Percentiles rank a stretch among this genome's conserved stretches.
These are phyloP conservation scores for Cydia pomonella DNA, from an alignment of 1,140 invertebrate genomes.

Conservation along the genomic window DNA sequence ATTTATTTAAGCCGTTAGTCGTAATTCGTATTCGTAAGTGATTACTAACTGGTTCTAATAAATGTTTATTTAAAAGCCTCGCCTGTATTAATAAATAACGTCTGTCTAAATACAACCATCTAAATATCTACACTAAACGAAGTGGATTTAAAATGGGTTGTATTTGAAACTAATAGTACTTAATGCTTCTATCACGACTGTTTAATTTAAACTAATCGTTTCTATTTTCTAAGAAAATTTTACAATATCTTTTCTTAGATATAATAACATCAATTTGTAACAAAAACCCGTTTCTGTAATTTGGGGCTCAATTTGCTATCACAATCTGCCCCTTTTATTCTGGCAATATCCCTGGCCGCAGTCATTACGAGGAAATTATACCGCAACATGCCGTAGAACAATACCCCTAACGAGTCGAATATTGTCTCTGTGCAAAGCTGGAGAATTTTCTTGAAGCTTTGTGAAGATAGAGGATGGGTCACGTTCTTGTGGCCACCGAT, in stretches of 20 bases:
- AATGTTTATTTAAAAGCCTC: conserved; percentile 1
- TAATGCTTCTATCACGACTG: background rate
- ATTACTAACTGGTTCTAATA: background rate
- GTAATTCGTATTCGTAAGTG: background rate
- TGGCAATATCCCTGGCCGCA: conserved; percentile 7
- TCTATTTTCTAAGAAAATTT: background rate
- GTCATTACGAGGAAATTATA: conserved; percentile 23
- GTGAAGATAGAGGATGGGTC: background rate
- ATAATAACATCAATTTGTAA: background rate
- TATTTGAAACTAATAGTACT: background rate
- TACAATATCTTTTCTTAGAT: background rate
- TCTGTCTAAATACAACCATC: background rate
- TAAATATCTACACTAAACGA: background rate
- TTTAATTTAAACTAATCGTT: background rate
- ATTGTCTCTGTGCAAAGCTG: conserved; percentile 10
- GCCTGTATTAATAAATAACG: background rate
- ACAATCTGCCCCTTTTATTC: conserved; percentile 17
- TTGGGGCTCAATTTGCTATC: conserved; percentile 10
- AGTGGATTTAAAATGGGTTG: background rate
- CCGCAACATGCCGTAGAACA: background rate
- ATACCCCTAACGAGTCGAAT: conserved; percentile 10
- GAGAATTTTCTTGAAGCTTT: conserved; percentile 1
- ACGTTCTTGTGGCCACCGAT: background rate
- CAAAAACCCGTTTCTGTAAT: conserved; percentile 9
- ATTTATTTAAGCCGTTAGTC: background rate